Base-by-base conservation (phyloP, 2,888 invertebrate species). In the Tricholauxania praeusta region DNA sequence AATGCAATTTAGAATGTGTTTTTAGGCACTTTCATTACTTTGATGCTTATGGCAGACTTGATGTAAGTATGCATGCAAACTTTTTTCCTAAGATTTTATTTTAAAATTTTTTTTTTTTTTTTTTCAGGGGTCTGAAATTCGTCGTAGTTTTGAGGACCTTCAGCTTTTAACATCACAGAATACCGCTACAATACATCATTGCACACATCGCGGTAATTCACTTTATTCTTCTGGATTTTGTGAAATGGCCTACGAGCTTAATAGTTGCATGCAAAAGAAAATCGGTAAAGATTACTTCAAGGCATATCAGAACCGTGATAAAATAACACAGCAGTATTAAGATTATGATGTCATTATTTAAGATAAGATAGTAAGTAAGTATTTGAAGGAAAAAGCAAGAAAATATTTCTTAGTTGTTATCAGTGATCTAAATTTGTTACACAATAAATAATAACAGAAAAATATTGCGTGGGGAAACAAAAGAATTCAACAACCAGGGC, bases 31-130 rank as follows among this genome's bases (percentile, higher is more conserved):
- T 80, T 67, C 79, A 77, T n/a, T 82, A 79, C 51, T 78, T 82
- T 64, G 82, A 82, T 74, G 80, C 79, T 10, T 81, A 82, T 53
- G 82, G 81, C 49, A 74, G 82, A 64, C 15, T 82, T n/a, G 80
- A 82, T 78, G 82, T 82, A 74, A 73, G 78, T 55, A 10, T 22
- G 48, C 32, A 17, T 32, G 5, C 57, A n/a, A 0, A 49, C 1
- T n/a, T 12, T 4, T 49, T 39, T 10, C 7, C 8, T 12, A 48
- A 19, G 7, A 28, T 28, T 2, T 8, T 32, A 48, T n/a, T 74
- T 32, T 17, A 59, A 19, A 19, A 12, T 65, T 68, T 65, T 17
- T 48, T 55, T 66, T 15, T 59, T 5, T 57, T 59, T 28, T 48
- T 60, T n/a, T 72, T 3, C 39, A 81, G 81, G 72, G 72, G 68